Evolutionary conservation across 2,888 invertebrate species (phyloP).

Genomic region (Ariolimax columbianus): DNA sequence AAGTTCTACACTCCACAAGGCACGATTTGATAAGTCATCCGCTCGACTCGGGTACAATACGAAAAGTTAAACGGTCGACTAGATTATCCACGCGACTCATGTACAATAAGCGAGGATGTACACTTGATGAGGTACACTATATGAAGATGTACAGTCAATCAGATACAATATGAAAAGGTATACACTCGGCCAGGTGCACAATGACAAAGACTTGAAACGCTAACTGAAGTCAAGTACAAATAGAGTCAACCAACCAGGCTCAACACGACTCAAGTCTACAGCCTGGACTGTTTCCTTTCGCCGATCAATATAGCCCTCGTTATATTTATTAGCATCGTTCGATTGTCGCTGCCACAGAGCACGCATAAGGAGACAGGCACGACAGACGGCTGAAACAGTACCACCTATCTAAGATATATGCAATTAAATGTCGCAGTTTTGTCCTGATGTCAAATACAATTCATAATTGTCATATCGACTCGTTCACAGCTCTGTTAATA

Average conservation of each 20-base stretch:
- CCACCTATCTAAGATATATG: background rate
- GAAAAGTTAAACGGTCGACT: too few species aligned
- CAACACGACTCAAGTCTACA: background rate
- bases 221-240: background rate
- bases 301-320: background rate
- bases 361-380: background rate
- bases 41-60: too few species aligned
- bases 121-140: too few species aligned
- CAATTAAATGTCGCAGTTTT: constrained; percentile 4
- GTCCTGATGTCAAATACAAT: background rate
- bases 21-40: too few species aligned
- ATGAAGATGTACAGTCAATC: too few species aligned
- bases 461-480: constrained; percentile 20
- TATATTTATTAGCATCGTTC: constrained; percentile 32
- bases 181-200: too few species aligned
- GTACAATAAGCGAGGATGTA: too few species aligned
- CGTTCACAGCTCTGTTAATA: background rate
- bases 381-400: constrained; percentile 1
- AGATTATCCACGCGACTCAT: too few species aligned
- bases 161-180: too few species aligned
- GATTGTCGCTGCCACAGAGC: background rate
- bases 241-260: background rate
- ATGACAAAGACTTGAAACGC: too few species aligned
- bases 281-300: background rate
- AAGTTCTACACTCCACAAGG: too few species aligned